Percentiles rank a stretch among this genome's conserved stretches.
Conservation (phyloP, 2,113 vertebrate species). For the Indicator indicator region DNA sequence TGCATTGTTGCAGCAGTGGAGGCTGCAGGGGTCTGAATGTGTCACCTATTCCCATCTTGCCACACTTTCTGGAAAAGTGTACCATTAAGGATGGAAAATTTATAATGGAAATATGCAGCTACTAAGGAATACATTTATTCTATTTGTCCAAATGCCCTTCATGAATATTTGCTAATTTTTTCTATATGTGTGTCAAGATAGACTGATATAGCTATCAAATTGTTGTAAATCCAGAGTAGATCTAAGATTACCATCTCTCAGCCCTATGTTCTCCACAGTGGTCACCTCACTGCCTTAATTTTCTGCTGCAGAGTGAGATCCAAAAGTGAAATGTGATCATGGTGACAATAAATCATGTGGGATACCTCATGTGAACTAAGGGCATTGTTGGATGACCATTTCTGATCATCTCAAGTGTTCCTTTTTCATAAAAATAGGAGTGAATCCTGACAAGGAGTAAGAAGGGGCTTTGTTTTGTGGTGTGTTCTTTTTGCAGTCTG, state of each 20-base stretch:
- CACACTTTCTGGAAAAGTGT: not conserved
- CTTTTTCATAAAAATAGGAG: not conserved
- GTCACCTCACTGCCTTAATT: not conserved
- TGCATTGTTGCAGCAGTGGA: not conserved
- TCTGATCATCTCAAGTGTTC: not conserved
- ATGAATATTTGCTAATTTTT: not conserved
- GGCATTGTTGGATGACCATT: rapidly evolving
- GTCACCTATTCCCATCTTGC: not conserved
- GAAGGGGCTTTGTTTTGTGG: not conserved
- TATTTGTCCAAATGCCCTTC: not conserved
- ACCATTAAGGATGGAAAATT: not conserved
- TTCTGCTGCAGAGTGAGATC: not conserved
- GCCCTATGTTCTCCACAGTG: not conserved
- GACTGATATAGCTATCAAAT: not conserved
- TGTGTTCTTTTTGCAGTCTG: not conserved
- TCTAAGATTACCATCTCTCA: not conserved
- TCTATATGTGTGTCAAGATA: not conserved
- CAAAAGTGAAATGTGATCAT: not conserved
- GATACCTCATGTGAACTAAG: not conserved
- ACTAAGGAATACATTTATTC: not conserved
- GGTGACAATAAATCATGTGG: not conserved
- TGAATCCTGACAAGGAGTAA: not conserved
- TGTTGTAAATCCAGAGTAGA: not conserved
- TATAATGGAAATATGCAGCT: not conserved
- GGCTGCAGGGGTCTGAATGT: not conserved